phyloP scores from a whole-genome alignment of 1,140 invertebrate genomes.

The Drosophila nebulosa region DNA sequence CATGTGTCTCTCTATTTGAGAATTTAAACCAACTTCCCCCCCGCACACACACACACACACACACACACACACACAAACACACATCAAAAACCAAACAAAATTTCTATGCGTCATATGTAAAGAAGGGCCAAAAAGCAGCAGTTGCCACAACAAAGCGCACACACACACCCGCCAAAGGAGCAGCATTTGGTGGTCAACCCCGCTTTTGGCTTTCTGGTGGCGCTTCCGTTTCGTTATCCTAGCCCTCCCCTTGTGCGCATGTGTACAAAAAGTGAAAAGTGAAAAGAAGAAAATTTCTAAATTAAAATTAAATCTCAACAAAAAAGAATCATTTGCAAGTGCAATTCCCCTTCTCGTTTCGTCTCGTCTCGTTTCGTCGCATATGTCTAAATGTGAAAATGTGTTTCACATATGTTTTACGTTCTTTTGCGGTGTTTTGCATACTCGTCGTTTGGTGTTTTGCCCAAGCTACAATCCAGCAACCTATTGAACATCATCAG shows the following conservation, averaged over 20 bases:
- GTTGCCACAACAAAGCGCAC: conserved; percentile 54
- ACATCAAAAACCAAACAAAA: background rate
- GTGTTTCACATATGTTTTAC: conserved; percentile 53
- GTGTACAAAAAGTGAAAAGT: conserved; percentile 38
- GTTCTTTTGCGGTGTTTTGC: background rate
- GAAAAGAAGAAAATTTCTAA: conserved; percentile 8
- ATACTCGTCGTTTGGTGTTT: conserved; percentile 6
- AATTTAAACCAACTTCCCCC: conserved; percentile 40
- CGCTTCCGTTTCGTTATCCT: conserved; percentile 44
- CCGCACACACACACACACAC: too few relatives aligned
- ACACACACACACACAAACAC: too few relatives aligned
- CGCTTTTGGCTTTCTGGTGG: conserved; percentile 4
- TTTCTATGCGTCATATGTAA: conserved; percentile 68
- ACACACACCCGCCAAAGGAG: conserved; percentile 21
- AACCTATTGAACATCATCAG: background rate
- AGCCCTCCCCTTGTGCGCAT: conserved; percentile 50
- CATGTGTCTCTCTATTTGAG: conserved; percentile 38
- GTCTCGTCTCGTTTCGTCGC: background rate
- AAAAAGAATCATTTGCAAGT: conserved; percentile 20
- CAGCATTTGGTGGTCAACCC: conserved; percentile 16
- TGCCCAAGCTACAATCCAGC: background rate
- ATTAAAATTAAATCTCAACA: conserved; percentile 21
- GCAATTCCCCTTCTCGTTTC: background rate
- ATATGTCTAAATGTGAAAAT: conserved; percentile 36
- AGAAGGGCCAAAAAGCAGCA: conserved; percentile 23